These are phyloP conservation scores for Ictalurus punctatus DNA, from an alignment of 2,113 vertebrate species.

Conservation along the genomic window DNA sequence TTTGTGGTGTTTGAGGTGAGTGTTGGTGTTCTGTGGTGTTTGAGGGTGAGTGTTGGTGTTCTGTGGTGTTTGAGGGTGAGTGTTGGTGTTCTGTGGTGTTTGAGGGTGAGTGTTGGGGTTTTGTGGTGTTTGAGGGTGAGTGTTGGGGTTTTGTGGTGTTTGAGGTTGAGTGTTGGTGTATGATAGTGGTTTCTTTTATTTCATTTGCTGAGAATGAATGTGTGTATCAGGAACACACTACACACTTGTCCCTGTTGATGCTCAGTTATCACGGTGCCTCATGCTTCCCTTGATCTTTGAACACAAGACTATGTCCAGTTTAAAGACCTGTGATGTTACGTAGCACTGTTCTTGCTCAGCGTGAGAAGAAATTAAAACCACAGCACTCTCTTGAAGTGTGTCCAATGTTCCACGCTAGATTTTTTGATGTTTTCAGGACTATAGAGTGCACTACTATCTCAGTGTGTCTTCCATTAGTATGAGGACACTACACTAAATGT, in stretches of 20 bases:
- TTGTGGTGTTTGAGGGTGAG: too few species aligned
- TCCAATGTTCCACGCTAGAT: background rate
- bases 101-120: too few species aligned
- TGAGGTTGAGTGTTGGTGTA: too few species aligned
- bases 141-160: too few species aligned
- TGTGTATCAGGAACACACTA: constrained; percentile 10
- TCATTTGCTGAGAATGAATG: background rate
- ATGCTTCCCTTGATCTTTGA: background rate
- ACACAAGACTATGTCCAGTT: background rate
- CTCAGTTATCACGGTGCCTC: background rate
- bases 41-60: too few species aligned
- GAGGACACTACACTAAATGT: background rate
- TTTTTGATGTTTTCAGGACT: background rate
- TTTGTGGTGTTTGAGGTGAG: too few species aligned
- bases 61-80: too few species aligned
- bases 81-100: too few species aligned
- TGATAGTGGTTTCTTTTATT: too few species aligned
- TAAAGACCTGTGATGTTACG: too few species aligned
- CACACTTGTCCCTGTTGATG: background rate
- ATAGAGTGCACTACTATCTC: background rate
- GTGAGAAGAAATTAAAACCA: background rate
- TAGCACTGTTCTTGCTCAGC: too few species aligned
- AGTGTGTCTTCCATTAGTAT: background rate
- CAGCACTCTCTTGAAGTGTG: background rate
- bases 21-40: too few species aligned